These are phyloP conservation scores for Mya arenaria DNA, from an alignment of 1,140 invertebrate genomes.

Conservation along the genomic window DNA sequence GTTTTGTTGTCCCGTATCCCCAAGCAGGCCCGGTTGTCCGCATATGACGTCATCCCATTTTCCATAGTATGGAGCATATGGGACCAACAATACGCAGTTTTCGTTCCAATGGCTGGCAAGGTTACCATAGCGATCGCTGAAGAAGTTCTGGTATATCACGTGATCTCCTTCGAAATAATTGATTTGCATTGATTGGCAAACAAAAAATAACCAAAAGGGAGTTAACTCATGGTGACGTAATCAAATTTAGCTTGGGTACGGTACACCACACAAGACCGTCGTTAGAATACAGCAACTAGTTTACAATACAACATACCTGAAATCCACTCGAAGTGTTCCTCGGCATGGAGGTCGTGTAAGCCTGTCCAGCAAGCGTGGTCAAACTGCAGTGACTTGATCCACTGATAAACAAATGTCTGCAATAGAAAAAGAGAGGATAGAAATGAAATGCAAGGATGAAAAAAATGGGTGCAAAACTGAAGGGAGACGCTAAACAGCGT, in stretches of 20 bases:
- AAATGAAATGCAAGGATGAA: background rate
- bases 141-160: slow-evolving; percentile 30
- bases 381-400: slow-evolving; percentile 42
- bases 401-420: slow-evolving; percentile 33
- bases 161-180: no score
- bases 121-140: slow-evolving; percentile 35
- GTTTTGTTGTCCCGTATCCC: slow-evolving; percentile 43
- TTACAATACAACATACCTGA: slow-evolving; percentile 8
- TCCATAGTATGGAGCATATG: slow-evolving; percentile 37
- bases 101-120: slow-evolving; percentile 42
- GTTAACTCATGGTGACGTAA: background rate
- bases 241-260: background rate
- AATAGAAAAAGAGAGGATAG: no score
- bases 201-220: background rate
- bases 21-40: slow-evolving; percentile 3
- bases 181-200: background rate
- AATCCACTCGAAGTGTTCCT: slow-evolving; percentile 49
- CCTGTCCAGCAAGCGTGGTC: slow-evolving; percentile 41
- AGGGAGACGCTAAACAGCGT: no score
- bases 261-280: background rate
- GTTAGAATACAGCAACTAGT: background rate
- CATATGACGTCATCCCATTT: slow-evolving; percentile 50
- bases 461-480: no score
- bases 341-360: slow-evolving; percentile 19
- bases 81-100: slow-evolving; percentile 41